A percentile compares a stretch with the other conserved stretches of the same genome.
phyloP scores from a whole-genome alignment of 2,888 invertebrate species.

The Eulithis prunata region DNA sequence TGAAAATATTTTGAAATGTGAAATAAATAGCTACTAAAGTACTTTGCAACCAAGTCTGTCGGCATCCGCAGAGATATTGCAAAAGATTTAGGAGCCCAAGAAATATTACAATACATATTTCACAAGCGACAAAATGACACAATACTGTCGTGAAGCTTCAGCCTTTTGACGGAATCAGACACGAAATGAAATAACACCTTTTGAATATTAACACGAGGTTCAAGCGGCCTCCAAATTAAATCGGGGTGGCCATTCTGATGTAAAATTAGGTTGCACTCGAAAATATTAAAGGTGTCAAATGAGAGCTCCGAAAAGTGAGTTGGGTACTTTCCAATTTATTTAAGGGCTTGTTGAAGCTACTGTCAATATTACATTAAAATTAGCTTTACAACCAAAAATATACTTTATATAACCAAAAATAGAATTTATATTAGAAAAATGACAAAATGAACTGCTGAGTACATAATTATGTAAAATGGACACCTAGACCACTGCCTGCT shows the following conservation, averaged over 20 bases:
- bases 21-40: constrained; percentile 9
- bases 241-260: constrained; percentile 9
- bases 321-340: constrained; percentile 1
- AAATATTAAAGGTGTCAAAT: constrained; percentile 8
- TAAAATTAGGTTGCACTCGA: constrained; percentile 10
- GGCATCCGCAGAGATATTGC: constrained; percentile 6
- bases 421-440: no score
- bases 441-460: no score
- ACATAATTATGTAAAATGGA: no score
- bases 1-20: constrained; percentile 11
- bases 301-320: constrained; percentile 3
- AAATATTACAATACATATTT: constrained; percentile 9
- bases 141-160: neutral
- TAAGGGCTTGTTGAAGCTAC: neutral
- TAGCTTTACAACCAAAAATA: neutral
- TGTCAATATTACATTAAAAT: neutral
- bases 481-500: no score
- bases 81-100: constrained; percentile 13
- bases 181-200: constrained; percentile 5
- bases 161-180: neutral
- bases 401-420: no score
- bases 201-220: neutral
- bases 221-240: constrained; percentile 13
- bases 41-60: constrained; percentile 11
- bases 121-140: neutral